Conservation (phyloP, 2,113 vertebrate species). For the Synodontis membranacea region DNA sequence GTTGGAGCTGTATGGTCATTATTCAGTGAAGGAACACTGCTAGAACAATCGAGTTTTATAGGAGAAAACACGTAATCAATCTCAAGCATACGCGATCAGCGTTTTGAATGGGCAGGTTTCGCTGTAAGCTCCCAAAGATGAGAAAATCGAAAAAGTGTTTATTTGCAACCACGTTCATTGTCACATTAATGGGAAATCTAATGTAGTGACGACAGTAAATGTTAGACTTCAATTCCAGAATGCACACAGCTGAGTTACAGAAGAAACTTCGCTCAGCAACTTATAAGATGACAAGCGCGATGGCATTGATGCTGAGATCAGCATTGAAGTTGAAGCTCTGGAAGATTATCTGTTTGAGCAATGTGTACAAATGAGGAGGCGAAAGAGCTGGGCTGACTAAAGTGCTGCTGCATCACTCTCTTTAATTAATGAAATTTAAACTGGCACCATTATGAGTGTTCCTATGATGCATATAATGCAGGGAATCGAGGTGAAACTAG, state of each 20-base stretch:
- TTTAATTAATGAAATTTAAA: neutral
- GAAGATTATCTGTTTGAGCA: neutral
- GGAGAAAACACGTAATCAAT: neutral
- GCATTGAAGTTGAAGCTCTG: neutral
- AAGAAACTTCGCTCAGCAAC: neutral
- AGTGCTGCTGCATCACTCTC: neutral
- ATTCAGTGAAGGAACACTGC: neutral
- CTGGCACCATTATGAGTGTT: neutral
- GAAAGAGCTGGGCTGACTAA: neutral
- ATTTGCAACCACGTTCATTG: neutral
- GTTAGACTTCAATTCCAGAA: neutral
- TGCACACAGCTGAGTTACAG: neutral
- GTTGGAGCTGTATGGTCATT: neutral
- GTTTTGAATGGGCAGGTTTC: neutral
- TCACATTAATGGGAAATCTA: neutral
- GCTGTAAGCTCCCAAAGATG: neutral
- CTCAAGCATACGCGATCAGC: neutral
- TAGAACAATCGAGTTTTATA: neutral
- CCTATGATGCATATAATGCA: no score
- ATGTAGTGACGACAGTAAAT: neutral
- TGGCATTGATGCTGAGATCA: neutral
- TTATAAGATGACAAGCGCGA: neutral
- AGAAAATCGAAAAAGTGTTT: neutral
- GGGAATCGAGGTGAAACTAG: neutral
- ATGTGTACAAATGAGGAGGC: neutral